Conservation (phyloP, 2,888 invertebrate species). For the Aromia moschata region DNA sequence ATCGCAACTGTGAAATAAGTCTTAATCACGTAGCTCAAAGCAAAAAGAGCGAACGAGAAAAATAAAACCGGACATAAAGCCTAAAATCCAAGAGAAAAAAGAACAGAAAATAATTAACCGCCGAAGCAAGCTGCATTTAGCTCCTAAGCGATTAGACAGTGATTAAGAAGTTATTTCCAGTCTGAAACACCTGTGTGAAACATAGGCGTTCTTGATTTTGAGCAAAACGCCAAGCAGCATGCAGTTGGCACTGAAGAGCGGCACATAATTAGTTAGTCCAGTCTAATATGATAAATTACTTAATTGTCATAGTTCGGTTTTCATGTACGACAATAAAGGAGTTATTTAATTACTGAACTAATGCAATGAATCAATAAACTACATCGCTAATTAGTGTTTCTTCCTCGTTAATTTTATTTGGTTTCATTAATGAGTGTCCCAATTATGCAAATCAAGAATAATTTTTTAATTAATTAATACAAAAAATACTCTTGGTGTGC, state of each 20-base stretch:
- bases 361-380: too few species aligned
- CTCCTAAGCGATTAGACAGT: constrained; percentile 8
- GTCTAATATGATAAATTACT: constrained; percentile 14
- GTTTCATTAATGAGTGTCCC: too few species aligned
- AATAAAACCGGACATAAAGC: not conserved
- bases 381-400: too few species aligned
- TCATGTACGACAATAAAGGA: not conserved
- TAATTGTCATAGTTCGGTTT: constrained; percentile 10
- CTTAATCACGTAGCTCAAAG: not conserved
- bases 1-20: too few species aligned
- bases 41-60: not conserved
- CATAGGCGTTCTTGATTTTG: constrained; percentile 16
- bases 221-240: constrained; percentile 8
- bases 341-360: too few species aligned
- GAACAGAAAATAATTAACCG: constrained; percentile 11
- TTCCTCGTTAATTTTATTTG: too few species aligned
- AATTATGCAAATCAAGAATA: too few species aligned
- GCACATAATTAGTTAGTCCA: constrained; percentile 6
- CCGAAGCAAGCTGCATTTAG: constrained; percentile 7
- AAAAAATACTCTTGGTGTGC: too few species aligned
- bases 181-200: constrained; percentile 20
- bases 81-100: constrained; percentile 5
- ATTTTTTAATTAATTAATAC: too few species aligned
- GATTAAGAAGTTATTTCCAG: constrained; percentile 21
- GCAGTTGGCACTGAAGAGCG: constrained; percentile 6